Conservation (phyloP, 2,797 vertebrate genomes). For the Sebastes hubbsi region DNA sequence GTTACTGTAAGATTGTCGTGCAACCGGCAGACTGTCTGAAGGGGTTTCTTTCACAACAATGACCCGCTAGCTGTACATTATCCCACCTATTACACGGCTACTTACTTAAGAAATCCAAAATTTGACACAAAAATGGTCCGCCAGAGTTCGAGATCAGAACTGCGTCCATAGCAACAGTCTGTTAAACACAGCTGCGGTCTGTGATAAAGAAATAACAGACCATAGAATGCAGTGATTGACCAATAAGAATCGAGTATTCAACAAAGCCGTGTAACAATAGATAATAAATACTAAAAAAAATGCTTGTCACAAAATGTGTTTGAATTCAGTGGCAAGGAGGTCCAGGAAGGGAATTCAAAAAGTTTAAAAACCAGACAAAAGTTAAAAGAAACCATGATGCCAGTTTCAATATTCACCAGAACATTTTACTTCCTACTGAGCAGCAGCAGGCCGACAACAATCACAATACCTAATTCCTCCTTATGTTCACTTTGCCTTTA, state of each 20-base stretch:
- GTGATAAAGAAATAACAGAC: too few species aligned
- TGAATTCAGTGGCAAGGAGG: background rate
- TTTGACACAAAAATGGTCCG: too few species aligned
- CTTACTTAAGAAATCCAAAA: too few species aligned
- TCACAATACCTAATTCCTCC: slow-evolving; percentile 1
- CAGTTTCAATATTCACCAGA: background rate
- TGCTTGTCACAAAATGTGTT: background rate
- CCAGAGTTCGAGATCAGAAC: too few species aligned
- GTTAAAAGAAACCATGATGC: background rate
- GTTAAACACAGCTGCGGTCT: too few species aligned
- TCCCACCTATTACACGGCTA: too few species aligned
- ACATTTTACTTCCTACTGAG: background rate
- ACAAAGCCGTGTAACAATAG: background rate
- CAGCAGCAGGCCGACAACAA: slow-evolving; percentile 4
- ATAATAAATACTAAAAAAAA: background rate
- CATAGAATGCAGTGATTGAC: too few species aligned
- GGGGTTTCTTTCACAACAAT: too few species aligned
- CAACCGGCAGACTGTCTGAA: background rate
- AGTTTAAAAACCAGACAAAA: background rate
- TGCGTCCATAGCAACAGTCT: too few species aligned
- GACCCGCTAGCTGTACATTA: too few species aligned
- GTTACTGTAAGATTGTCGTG: background rate
- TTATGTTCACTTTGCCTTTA: slow-evolving; percentile 18
- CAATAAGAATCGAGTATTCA: too few species aligned
- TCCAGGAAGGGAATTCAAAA: background rate